phyloP scores from a whole-genome alignment of 2,113 vertebrate species.

The Danio rerio region GRCz12tu NC_133188.1:33437001-33437500 shows the following conservation, averaged over 20 bases:
- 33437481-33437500: conserved; percentile 25
- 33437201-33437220: conserved; percentile 39
- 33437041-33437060: conserved; percentile 52
- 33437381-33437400: conserved; percentile 10
- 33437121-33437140: conserved; percentile 54
- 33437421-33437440: conserved; percentile 33
- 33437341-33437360: conserved; percentile 71
- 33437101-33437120: conserved; percentile 65
- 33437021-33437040: conserved; percentile 25
- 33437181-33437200: conserved; percentile 65
- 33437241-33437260: conserved; percentile 62
- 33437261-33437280: conserved; percentile 63
- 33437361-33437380: conserved; percentile 66
- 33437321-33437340: conserved; percentile 79
- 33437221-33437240: conserved; percentile 24
- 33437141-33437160: conserved; percentile 61
- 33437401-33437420: background rate
- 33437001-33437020: conserved; percentile 37
- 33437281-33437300: conserved; percentile 71
- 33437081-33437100: conserved; percentile 67
- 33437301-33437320: conserved; percentile 57
- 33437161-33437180: conserved; percentile 71
- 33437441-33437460: conserved; percentile 33
- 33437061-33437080: conserved; percentile 57
- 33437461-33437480: conserved; percentile 4